phyloP scores from a whole-genome alignment of 2,888 invertebrate species.

The Eupithecia inturbata region DNA sequence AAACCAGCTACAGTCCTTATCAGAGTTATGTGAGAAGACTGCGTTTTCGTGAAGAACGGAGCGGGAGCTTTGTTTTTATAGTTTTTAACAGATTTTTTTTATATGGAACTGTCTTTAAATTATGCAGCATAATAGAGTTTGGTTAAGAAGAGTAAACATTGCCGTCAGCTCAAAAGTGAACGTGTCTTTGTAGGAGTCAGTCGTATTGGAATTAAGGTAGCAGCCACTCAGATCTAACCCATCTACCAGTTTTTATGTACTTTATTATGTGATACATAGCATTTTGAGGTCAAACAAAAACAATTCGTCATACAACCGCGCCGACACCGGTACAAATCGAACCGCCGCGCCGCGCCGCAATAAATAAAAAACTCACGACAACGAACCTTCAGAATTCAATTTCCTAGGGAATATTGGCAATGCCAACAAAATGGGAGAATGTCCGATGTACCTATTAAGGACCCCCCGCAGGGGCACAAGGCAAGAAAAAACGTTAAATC shows the following conservation, averaged over 20 bases:
- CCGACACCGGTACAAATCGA: conserved; percentile 41
- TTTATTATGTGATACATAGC: neutral
- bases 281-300: conserved; percentile 35
- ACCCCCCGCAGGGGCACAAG: neutral
- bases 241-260: neutral
- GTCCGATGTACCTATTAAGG: conserved; percentile 51
- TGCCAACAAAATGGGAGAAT: conserved; percentile 65
- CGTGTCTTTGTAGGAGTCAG: neutral
- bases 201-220: neutral
- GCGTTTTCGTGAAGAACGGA: neutral
- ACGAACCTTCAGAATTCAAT: conserved; percentile 61
- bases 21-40: neutral
- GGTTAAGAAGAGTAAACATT: neutral
- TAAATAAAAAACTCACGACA: conserved; percentile 46
- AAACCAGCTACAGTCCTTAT: neutral
- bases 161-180: no score
- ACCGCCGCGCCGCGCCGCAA: conserved; percentile 40
- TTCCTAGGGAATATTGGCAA: conserved; percentile 64
- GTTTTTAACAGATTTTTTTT: neutral
- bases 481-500: neutral
- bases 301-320: conserved; percentile 37
- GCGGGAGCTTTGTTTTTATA: neutral
- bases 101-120: neutral
- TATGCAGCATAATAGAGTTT: neutral
- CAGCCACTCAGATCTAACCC: neutral